phyloP scores from a whole-genome alignment of 2,888 invertebrate genomes.

The Buathra laborator region DNA sequence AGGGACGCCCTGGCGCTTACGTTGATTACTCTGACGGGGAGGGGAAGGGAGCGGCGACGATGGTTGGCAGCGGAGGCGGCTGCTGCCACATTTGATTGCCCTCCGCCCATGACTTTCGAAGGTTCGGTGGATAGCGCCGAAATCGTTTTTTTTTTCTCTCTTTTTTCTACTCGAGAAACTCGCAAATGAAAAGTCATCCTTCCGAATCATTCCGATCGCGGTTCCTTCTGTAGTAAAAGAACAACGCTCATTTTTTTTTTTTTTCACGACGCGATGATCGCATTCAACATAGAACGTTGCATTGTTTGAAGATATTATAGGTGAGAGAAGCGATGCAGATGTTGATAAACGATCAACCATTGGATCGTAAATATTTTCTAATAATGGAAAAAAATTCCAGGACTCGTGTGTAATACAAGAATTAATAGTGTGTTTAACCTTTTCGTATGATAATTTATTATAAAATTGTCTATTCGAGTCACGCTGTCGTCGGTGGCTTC shows the following conservation, averaged over 20 bases:
- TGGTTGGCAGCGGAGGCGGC: slow-evolving; percentile 31
- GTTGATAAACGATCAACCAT: neutral
- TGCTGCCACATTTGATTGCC: slow-evolving; percentile 62
- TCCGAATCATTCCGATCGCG: slow-evolving; percentile 54
- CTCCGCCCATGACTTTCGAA: slow-evolving; percentile 29
- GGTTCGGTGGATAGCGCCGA: slow-evolving; percentile 24
- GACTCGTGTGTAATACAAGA: neutral
- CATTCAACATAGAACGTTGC: neutral
- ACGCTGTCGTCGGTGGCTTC: neutral
- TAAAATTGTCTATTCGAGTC: too few species aligned
- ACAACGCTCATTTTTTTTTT: slow-evolving; percentile 3
- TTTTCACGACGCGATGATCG: slow-evolving; percentile 14
- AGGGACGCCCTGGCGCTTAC: slow-evolving; percentile 58
- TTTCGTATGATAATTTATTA: neutral
- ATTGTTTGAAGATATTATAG: slow-evolving; percentile 23
- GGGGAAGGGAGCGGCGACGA: slow-evolving; percentile 11
- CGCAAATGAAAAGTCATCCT: slow-evolving; percentile 63
- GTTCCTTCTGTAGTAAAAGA: slow-evolving; percentile 10
- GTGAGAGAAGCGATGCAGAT: neutral
- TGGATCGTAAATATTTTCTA: neutral
- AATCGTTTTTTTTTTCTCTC: neutral
- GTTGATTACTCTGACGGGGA: slow-evolving; percentile 61
- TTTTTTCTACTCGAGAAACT: slow-evolving; percentile 17
- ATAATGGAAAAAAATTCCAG: neutral
- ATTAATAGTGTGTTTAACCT: neutral